phyloP scores from a whole-genome alignment of 2,888 invertebrate genomes.

The Calameuta idolon region DNA sequence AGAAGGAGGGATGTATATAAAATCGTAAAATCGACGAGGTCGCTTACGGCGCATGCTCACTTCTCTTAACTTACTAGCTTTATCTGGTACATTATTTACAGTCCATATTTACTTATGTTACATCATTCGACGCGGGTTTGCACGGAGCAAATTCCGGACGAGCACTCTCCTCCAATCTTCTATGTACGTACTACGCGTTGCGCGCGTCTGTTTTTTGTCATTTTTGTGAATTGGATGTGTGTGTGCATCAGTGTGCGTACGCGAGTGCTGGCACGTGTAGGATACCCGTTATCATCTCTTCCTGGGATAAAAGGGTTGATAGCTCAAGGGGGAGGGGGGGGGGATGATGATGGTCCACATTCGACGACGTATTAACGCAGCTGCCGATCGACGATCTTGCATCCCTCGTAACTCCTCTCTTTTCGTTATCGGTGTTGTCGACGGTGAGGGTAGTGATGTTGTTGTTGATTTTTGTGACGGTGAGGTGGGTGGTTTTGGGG shows the following conservation, averaged over 20 bases:
- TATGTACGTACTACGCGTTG: not conserved
- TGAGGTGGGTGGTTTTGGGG: not conserved
- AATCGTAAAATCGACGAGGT: not conserved
- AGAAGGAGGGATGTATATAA: not conserved
- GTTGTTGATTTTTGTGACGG: not conserved
- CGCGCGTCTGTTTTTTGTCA: slow-evolving; percentile 16
- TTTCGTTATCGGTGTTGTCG: not conserved
- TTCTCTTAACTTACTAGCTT: slow-evolving; percentile 56
- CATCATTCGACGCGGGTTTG: slow-evolving; percentile 61
- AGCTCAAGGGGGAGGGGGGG: not conserved
- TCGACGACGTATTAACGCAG: not conserved
- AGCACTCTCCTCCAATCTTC: slow-evolving; percentile 45
- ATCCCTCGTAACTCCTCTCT: not conserved
- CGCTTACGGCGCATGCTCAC: slow-evolving; percentile 50
- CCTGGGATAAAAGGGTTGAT: slow-evolving; percentile 14
- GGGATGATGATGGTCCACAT: not conserved
- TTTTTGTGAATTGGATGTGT: slow-evolving; percentile 16
- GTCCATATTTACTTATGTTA: slow-evolving; percentile 67
- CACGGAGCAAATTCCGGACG: slow-evolving; percentile 56
- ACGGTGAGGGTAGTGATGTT: not conserved
- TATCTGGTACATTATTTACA: slow-evolving; percentile 67
- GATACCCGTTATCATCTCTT: slow-evolving; percentile 26
- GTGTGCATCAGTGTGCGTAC: slow-evolving; percentile 29
- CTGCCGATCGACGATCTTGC: not conserved
- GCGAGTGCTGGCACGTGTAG: slow-evolving; percentile 30